Base-by-base conservation (phyloP, 2,113 vertebrate genomes). In the Jacana jacana region DNA sequence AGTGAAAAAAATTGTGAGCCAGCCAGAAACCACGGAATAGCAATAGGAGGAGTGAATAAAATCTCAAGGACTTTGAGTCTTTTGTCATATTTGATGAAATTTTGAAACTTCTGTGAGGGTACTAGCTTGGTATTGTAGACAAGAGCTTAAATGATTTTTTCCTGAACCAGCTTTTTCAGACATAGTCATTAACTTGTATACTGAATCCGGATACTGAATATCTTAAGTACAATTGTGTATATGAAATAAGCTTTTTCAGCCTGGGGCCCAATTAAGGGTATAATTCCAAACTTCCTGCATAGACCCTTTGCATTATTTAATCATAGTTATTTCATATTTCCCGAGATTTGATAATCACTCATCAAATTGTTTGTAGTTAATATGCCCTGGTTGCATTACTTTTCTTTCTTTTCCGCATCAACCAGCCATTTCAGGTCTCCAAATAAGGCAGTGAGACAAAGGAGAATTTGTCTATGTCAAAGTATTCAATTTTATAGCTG, bases 401-500 rank as follows among this genome's bases (percentile, higher is more conserved):
- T 81, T 86, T 44, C 60, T 63, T 84, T 63, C 66, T 82, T 68
- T 91, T 60, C 55, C 2, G 3, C 57, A 54, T 86, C 82, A 84
- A 42, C 37, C 83, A 91, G 58, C 31, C 39, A 18, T 82, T 95
- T 94, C 72, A 69, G 66, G 60, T 52, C 72, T 90, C 70, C 77
- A 94, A 86, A 92, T 81, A 95, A 92, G 65, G 54, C 88, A 49
- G 42, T 70, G 91, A 97, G 93, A 96, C 94, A 97, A 97, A 93
- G 86, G 81, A 93, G 46, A 97, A 97, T 97, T 97, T 97, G 93
- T 96, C 94, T 93, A 55, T 96, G 92, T 96, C 97, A 96, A 94
- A 89, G 48, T 89, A 93, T 94, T 97, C 92, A 94, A 82, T 96
- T 97, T 97, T 96, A 84, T 76, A 88, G 91, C 91, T 96, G 93